Evolutionary conservation across 1,140 invertebrate genomes (phyloP), one percentile per base, ranked within the genome.

Genomic region (Drosophila saltans): DNA sequence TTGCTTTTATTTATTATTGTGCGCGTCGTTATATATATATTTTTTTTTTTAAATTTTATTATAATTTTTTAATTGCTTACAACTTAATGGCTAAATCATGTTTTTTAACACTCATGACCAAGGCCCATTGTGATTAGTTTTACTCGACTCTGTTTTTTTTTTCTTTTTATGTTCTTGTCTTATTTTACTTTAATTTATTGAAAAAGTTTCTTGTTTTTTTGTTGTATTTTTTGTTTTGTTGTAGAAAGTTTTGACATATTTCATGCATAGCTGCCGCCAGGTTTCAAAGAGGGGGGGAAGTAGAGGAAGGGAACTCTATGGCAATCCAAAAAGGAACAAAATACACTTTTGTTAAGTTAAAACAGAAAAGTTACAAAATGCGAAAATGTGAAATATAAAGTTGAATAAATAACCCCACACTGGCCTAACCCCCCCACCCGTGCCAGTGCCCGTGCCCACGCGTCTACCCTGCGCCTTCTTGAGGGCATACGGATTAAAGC

Each of bases 181-280:
- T 30, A 36, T 66, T 75, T 57, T 63, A 72, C 24, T 33, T 64
- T 64, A 48, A 48, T 64, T 33, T 64, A 45, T 48, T 48, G 43
- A 55, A 48, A 45, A 52, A 43, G 43, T 64, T 64, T 39, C 36
- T 71, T 39, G 26, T 26, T 72, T 61, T 43, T 41, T n/a, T 26
- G 39, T 43, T 59, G 33, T 8, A 30, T 28, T 59, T 10, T 40
- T 21, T 56, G 33, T 75, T 75, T 58, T 75, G 57, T 75, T 69
- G 72, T 63, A 69, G 70, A 84, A 84, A 84, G 66, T 84, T 84
- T 77, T 63, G 77, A 65, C 77, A 78, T 85, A 75, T 84, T 84
- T 84, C 45, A 80, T 80, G 77, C 67, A 82, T 78, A 82, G 66
- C 72, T 78, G 66, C 57, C 63, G 45, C 45, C 45, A 52, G 45